phyloP scores from a whole-genome alignment of 2,113 vertebrate species.

The Dascyllus trimaculatus region DNA sequence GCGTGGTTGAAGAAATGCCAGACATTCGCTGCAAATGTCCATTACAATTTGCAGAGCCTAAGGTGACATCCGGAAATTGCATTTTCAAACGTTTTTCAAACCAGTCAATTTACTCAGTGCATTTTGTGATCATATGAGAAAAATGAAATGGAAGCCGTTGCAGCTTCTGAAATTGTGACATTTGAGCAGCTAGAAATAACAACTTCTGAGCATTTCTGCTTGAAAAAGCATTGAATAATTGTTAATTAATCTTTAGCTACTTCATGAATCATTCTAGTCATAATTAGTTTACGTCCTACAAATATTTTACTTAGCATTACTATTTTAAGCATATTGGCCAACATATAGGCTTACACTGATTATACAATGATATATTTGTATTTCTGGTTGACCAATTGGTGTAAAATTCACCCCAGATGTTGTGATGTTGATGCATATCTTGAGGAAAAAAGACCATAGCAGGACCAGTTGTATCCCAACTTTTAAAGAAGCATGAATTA shows the following conservation, averaged over 20 bases:
- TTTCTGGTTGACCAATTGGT: too few species aligned
- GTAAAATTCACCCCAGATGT: too few species aligned
- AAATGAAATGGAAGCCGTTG: neutral
- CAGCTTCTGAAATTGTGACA: neutral
- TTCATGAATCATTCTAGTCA: too few species aligned
- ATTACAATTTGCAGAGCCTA: neutral
- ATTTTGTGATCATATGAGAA: neutral
- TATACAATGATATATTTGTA: neutral
- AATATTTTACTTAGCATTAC: neutral
- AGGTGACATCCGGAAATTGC: too few species aligned
- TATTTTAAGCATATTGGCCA: neutral
- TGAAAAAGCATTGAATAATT: neutral
- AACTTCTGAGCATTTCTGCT: neutral
- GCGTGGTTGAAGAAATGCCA: neutral
- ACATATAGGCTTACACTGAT: neutral
- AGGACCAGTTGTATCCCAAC: too few species aligned
- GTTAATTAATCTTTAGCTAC: too few species aligned
- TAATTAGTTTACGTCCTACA: too few species aligned
- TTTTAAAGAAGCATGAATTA: neutral
- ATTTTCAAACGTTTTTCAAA: too few species aligned
- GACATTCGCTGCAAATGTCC: neutral
- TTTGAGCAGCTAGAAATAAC: neutral
- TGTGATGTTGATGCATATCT: too few species aligned
- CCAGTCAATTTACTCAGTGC: neutral
- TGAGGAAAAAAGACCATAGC: too few species aligned